Base-by-base conservation (phyloP, 2,888 invertebrate species). In the Drosophila ustulata region DNA sequence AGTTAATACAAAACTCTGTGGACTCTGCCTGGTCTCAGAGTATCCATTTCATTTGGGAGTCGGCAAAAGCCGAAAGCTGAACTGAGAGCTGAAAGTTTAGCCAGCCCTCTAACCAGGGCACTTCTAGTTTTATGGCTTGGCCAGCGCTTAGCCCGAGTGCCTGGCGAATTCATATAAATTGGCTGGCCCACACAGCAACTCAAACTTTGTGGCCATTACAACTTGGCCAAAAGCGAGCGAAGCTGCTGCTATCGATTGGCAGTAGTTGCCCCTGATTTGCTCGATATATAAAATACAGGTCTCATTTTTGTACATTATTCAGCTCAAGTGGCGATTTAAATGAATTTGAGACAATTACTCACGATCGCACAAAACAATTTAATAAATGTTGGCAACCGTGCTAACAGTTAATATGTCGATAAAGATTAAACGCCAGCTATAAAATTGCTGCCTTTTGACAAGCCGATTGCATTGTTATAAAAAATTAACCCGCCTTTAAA, bases 401-500 rank as follows among this genome's bases (percentile, higher is more conserved):
- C 34, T 9, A 34, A 11, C 34, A 34, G 50, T 67, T 41, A 47
- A 68, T 51, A 43, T 66, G 75, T 83, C 87, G 81, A 78, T 84
- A 83, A 88, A 88, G 83, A 88, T 84, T 84, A 84, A 84, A 80
- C 69, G 87, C 30, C 67, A 58, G 81, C 83, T 86, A 78, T 84
- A 72, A 88, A 88, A 81, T 80, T 83, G 49, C 62, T 50, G 55
- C 34, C 13, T 71, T 80, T 86, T 84, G 87, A 84, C 83, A 88
- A 86, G 87, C 81, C 68, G 67, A 66, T 78, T 83, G 75, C 83
- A 78, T 78, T 84, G 88, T 88, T 88, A 18, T 18, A 80, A 86
- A 86, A 84, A 88, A 84, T 84, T 84, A 88, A 84, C 84, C 88
- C 25, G 84, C 68, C 83, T 78, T 84, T 86, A 84, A 84, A 84